These are phyloP conservation scores for Parazoanthus darwini DNA, from an alignment of 92 coral and sea anemone genomes.

Conservation along the genomic window DNA sequence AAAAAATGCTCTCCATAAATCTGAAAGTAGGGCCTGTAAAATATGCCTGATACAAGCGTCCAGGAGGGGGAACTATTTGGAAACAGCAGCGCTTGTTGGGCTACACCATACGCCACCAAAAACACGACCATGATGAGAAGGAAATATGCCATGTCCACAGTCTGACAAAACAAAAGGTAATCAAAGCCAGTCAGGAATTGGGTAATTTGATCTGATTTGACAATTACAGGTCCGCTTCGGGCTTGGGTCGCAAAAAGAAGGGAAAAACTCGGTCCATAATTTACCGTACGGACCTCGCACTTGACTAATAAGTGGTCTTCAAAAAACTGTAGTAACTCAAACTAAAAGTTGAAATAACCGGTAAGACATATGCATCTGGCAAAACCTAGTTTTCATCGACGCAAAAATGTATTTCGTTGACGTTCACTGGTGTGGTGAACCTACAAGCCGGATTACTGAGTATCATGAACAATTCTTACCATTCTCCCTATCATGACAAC, in stretches of 20 bases:
- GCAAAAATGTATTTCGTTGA: too few species aligned
- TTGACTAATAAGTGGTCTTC: too few species aligned
- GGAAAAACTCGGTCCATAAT: too few species aligned
- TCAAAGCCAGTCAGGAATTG: background rate
- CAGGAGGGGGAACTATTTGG: conserved; percentile 66
- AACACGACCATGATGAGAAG: conserved; percentile 82
- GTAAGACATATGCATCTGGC: too few species aligned
- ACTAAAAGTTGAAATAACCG: too few species aligned
- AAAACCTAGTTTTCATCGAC: too few species aligned
- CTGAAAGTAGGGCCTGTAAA: conserved; percentile 87
- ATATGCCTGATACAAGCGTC: conserved; percentile 64
- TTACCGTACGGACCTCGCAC: too few species aligned
- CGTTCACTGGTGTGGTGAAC: too few species aligned
- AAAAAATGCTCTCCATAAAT: conserved; percentile 85
- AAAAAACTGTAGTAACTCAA: too few species aligned
- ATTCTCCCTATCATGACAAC: conserved; percentile 92
- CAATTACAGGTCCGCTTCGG: too few species aligned
- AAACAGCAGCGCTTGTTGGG: conserved; percentile 79
- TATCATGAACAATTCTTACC: conserved; percentile 48
- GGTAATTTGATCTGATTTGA: background rate
- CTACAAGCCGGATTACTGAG: too few species aligned
- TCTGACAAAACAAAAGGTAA: conserved; percentile 42
- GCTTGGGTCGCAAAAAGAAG: too few species aligned
- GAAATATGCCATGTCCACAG: conserved; percentile 79
- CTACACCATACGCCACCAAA: conserved; percentile 82